These are phyloP conservation scores for Propsilocerus akamusi DNA, from an alignment of 1,140 invertebrate genomes.

Conservation along the genomic window DNA sequence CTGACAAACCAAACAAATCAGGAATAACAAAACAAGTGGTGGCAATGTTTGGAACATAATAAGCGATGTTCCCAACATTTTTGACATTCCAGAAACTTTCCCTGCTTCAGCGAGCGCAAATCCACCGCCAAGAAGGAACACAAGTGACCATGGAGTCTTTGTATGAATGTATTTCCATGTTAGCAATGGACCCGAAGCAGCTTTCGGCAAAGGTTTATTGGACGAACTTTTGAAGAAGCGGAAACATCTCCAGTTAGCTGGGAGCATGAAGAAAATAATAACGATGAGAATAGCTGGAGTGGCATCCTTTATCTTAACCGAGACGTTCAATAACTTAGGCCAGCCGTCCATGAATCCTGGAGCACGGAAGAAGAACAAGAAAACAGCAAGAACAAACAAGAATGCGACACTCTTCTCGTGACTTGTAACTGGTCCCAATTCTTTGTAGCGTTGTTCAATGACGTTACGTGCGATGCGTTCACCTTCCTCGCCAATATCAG, in stretches of 20 bases:
- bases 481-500: constrained; percentile 33
- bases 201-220: constrained; percentile 30
- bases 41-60: constrained; percentile 31
- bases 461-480: constrained; percentile 41
- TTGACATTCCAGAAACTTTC: constrained; percentile 54
- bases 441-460: constrained; percentile 50
- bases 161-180: constrained; percentile 63
- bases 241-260: constrained; percentile 55
- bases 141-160: constrained; percentile 45
- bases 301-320: constrained; percentile 48
- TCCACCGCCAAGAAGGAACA: constrained; percentile 40
- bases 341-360: constrained; percentile 70
- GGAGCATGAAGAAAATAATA: constrained; percentile 61
- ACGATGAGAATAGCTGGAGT: constrained; percentile 65
- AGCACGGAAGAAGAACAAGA: constrained; percentile 76
- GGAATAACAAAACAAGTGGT: constrained; percentile 31
- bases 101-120: constrained; percentile 75
- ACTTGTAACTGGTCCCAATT: constrained; percentile 59
- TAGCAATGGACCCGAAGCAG: constrained; percentile 29
- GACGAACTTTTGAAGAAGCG: constrained; percentile 39
- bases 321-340: constrained; percentile 35
- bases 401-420: constrained; percentile 59
- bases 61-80: constrained; percentile 46
- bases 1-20: constrained; percentile 32
- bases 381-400: constrained; percentile 58